Evolutionary conservation across 2,888 invertebrate genomes (phyloP), one percentile per base, ranked within the genome.

Genomic region (Diaperis boleti): DNA sequence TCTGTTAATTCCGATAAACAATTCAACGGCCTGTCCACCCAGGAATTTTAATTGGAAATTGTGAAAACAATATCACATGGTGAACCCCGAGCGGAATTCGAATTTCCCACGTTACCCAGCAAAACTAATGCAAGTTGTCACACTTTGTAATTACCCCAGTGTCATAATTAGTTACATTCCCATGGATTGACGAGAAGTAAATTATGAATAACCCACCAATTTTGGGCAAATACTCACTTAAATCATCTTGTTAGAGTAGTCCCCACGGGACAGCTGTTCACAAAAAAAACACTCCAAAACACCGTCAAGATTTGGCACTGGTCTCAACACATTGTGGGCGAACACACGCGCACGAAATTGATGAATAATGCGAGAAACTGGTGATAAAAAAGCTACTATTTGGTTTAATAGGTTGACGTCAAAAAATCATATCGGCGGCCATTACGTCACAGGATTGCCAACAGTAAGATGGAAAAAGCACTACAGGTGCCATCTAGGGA

Each of bases 181-280:
- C n/a, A n/a, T n/a, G n/a, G n/a, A n/a, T n/a, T n/a, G n/a, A n/a
- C n/a, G n/a, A n/a, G n/a, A n/a, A n/a, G n/a, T n/a, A n/a, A n/a
- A n/a, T n/a, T n/a, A n/a, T n/a, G n/a, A n/a, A n/a, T n/a, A n/a
- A n/a, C n/a, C n/a, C n/a, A n/a, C n/a, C 26, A 26, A 26, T 26
- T 26, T 26, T 26, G 26, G n/a, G 7, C 10, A 18, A 39, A 29
- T 41, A 55, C 55, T 55, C 18, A 55, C 55, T 45, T 45, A 45
- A 13, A 39, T 17, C 22, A 54, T 54, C 29, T 10, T 41, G 54
- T 55, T 55, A 42, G 31, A 42, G 55, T 55, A 55, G 55, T 55
- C 55, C 55, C 55, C 41, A n/a, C n/a, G 14, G 52, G 55, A 41
- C 42, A 42, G 55, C 55, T 42, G 55, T 42, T 55, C 10, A 18